phyloP scores from a whole-genome alignment of 2,113 vertebrate genomes.

The Kryptolebias marmoratus region DNA sequence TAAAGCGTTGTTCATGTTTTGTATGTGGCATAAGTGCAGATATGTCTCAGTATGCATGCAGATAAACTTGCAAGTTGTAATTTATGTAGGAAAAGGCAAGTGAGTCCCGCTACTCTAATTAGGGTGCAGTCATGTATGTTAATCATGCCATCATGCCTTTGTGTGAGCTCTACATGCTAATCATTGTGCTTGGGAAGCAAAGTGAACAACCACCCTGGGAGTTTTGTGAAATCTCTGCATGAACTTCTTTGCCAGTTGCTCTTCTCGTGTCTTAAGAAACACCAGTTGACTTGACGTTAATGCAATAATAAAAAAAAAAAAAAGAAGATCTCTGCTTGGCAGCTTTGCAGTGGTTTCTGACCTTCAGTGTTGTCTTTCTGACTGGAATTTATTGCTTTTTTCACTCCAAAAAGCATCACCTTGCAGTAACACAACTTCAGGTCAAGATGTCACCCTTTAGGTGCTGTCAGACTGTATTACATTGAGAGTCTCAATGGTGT shows the following conservation, averaged over 20 bases:
- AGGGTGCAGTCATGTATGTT: constrained; percentile 32
- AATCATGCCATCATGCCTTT: constrained; percentile 32
- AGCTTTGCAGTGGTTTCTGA: neutral
- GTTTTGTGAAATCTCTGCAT: neutral
- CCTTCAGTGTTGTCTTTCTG: constrained; percentile 1
- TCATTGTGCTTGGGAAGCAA: neutral
- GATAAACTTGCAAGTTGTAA: neutral
- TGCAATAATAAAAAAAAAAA: neutral
- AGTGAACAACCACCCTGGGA: neutral
- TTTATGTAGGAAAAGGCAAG: neutral
- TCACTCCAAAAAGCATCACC: neutral
- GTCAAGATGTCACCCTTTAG: neutral
- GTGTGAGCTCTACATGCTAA: constrained; percentile 18
- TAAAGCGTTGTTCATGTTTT: neutral
- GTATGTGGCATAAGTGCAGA: neutral
- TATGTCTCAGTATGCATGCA: constrained; percentile 1
- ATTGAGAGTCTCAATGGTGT: neutral
- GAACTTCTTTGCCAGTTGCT: neutral
- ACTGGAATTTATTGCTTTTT: neutral
- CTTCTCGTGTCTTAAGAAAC: neutral
- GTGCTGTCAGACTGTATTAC: neutral
- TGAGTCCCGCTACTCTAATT: constrained; percentile 1
- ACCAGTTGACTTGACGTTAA: neutral
- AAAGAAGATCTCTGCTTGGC: neutral
- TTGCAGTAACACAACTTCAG: neutral